Base-by-base conservation (phyloP, 2,888 invertebrate genomes). In the Ditula angustiorana region DNA sequence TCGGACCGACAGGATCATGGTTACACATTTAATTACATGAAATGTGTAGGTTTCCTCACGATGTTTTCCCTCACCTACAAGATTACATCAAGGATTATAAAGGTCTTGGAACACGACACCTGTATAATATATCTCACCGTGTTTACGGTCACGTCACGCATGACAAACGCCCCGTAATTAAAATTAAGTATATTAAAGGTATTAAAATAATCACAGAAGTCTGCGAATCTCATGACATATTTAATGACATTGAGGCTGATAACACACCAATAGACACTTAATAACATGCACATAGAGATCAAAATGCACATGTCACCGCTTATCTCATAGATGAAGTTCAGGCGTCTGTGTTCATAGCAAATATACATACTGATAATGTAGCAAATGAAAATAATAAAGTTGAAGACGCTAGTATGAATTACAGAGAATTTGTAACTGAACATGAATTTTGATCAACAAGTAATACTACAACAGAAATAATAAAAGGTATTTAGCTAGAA, bases 271-370 rank as follows among this genome's bases (percentile, higher is more conserved):
- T 11, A 44, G 13, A 16, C 7, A 19, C 26, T 53, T 64, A 52
- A 11, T 26, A 24, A 16, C 1, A 21, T n/a, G 3, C 1, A n/a
- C 1, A 19, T 57, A 63, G 33, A 24, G 58, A 46, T 21, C 11
- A 50, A 52, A 33, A 33, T 64, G n/a, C 1, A 21, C 4, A 21
- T 11, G 13, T 53, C 5, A 7, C 10, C 2, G 5, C 44, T 64
- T 58, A 57, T 64, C 50, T 52, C 24, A 46, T 24, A 23, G 26
- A 37, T 24, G 63, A 53, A 64, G 58, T 64, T 64, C 63, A 64
- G 41, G 11, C 41, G 7, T 52, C 44, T 56, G 44, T 58, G 57
- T n/a, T 41, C 63, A 33, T 13, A 58, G 58, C 58, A 64, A 64
- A 64, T 64, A 64, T 26, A 35, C 28, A 50, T 44, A 28, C 23